These are phyloP conservation scores for Rutpela maculata DNA, from an alignment of 2,888 invertebrate species.

Conservation along the genomic window DNA sequence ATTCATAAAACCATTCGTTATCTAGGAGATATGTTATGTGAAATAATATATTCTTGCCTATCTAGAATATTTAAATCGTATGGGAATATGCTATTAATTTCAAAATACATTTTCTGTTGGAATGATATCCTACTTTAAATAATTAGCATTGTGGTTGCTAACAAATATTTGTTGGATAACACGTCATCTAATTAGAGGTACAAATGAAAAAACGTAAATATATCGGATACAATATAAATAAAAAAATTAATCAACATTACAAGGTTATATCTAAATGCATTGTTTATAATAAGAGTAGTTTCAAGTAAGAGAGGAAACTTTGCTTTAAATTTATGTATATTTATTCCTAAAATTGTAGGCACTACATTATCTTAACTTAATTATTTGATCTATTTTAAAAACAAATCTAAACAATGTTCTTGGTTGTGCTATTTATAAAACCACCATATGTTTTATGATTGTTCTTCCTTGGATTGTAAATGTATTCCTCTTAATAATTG, in stretches of 20 bases:
- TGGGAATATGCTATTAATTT: too few relatives aligned
- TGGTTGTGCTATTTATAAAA: not conserved
- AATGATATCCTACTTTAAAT: not conserved
- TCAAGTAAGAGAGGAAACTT: not conserved
- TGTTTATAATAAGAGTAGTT: not conserved
- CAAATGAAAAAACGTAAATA: too few relatives aligned
- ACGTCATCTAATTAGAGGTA: too few relatives aligned
- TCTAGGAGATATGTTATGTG: too few relatives aligned
- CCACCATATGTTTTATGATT: not conserved
- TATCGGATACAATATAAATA: too few relatives aligned
- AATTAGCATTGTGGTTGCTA: not conserved
- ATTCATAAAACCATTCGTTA: too few relatives aligned
- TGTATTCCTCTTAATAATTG: slow-evolving; percentile 1
- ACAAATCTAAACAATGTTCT: slow-evolving; percentile 1
- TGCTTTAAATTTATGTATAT: not conserved
- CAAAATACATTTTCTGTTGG: too few relatives aligned
- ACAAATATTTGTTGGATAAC: not conserved
- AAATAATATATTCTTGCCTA: too few relatives aligned
- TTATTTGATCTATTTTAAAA: not conserved
- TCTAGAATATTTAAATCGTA: too few relatives aligned
- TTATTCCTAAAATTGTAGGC: not conserved
- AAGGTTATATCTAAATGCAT: not conserved
- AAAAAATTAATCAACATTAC: too few relatives aligned
- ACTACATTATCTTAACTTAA: not conserved
- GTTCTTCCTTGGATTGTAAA: not conserved